A percentile compares a stretch with the other conserved stretches of the same genome.
Evolutionary conservation across 1,140 invertebrate species (phyloP).

Genomic region (Drosophila sp.): DNA sequence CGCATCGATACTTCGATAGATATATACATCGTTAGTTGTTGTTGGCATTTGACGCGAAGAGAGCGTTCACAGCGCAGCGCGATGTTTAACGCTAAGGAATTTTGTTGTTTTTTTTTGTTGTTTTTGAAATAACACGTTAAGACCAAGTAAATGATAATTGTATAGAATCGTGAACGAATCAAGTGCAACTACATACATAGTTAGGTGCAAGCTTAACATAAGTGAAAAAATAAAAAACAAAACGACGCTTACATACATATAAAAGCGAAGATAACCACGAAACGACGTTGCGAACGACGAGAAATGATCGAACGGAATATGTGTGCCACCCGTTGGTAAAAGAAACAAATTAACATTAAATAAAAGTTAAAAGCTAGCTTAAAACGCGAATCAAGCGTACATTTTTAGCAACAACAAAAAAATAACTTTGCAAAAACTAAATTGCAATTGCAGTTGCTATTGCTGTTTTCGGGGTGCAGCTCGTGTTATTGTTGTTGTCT

Average conservation of each 20-base stretch:
- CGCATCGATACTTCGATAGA: constrained; percentile 12
- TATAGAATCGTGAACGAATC: constrained; percentile 30
- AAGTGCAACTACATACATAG: constrained; percentile 34
- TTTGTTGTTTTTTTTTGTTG: constrained; percentile 34
- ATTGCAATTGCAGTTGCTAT: constrained; percentile 30
- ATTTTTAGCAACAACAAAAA: constrained; percentile 27
- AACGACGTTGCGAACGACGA: constrained; percentile 33
- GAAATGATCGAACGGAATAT: constrained; percentile 50
- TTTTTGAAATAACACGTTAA: constrained; percentile 51
- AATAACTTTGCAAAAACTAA: background rate
- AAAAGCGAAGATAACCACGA: constrained; percentile 50
- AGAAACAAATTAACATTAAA: constrained; percentile 42
- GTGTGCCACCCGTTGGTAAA: constrained; percentile 42
- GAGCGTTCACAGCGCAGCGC: constrained; percentile 46
- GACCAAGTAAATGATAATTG: constrained; percentile 33
- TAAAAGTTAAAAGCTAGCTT: constrained; percentile 14
- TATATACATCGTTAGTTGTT: constrained; percentile 27
- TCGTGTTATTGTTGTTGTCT: constrained; percentile 48
- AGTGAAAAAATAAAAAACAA: constrained; percentile 28
- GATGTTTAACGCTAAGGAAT: constrained; percentile 44
- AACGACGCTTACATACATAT: constrained; percentile 43
- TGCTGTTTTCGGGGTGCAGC: constrained; percentile 40
- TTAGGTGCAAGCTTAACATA: constrained; percentile 25
- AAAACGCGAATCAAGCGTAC: constrained; percentile 39
- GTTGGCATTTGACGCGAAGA: constrained; percentile 44